Base-by-base conservation (phyloP, 2,797 vertebrate species). In the Propithecus perrieri region DNA sequence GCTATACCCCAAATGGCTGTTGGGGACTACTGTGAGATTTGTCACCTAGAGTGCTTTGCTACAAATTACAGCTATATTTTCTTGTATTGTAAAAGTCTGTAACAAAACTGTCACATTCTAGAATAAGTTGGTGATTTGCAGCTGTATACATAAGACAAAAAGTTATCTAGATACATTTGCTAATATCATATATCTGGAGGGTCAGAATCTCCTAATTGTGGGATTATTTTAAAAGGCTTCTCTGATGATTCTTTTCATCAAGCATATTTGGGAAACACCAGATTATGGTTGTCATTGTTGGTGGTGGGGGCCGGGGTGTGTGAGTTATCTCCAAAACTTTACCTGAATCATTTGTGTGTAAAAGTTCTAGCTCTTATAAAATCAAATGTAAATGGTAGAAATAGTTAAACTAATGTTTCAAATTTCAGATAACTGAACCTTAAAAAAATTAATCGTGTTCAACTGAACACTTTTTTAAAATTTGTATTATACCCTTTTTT, bases 291-390 rank as follows among this genome's bases (percentile, higher is more conserved):
- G 53, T 72, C 13, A 14, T 12, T 20, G 5, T 20, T 14, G 43
- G n/a, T 76, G 41, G 24, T 38, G 53, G 24, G 11, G 11, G 28
- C 12, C 6, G 4, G 13, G 50, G 15, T 74, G 2, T 43, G 7
- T 81, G 88, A 55, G 7, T 87, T 87, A 38, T 81, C 30, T 75
- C 33, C 14, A 79, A 63, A 71, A 71, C 30, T 46, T 91, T 38
- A 38, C 9, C 33, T 7, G n/a, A 81, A 2, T 94, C 22, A 71
- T 85, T 87, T 69, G 53, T 24, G 3, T 88, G 11, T 55, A 69
- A 67, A 92, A n/a, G 3, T 94, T 85, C 59, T 79, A 65, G 46
- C 67, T 79, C 61, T 91, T 57, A 78, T 80, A 81, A 81, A 95
- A 71, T 71, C 28, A 88, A 83, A 38, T 65, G 63, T 85, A 90